Percentiles rank a stretch among this genome's conserved stretches.
Conservation (phyloP, 2,113 vertebrate species). For the human region DNA sequence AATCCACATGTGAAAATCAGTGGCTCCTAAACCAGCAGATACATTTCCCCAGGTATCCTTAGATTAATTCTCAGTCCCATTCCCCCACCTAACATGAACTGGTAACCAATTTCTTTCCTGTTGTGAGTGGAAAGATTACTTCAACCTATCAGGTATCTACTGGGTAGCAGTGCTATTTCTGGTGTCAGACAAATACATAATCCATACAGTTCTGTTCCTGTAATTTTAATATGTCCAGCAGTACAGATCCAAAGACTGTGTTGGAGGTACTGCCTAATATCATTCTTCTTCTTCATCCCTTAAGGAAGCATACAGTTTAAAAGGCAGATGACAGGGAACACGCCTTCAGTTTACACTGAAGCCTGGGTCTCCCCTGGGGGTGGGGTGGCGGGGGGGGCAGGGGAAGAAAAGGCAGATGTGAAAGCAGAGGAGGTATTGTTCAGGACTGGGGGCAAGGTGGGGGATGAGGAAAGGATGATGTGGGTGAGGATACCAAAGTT, state of each 20-base stretch:
- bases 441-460: background rate
- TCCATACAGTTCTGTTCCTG: background rate
- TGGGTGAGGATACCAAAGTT: background rate
- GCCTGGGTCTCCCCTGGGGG: too few species aligned
- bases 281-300: background rate
- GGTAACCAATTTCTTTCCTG: background rate
- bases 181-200: background rate
- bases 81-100: background rate
- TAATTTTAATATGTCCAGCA: conserved; percentile 14
- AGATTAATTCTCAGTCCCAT: background rate
- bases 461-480: background rate
- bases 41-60: background rate
- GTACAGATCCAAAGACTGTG: background rate
- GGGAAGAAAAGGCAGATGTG: background rate
- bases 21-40: conserved; percentile 2
- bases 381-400: rapidly evolving
- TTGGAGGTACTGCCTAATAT: background rate
- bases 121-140: background rate
- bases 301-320: background rate
- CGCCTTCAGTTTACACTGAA: too few species aligned
- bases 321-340: background rate
- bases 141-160: background rate
- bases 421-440: background rate
- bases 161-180: background rate
- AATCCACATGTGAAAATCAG: background rate